phyloP scores from a whole-genome alignment of 2,797 vertebrate genomes.

The Morus bassanus region DNA sequence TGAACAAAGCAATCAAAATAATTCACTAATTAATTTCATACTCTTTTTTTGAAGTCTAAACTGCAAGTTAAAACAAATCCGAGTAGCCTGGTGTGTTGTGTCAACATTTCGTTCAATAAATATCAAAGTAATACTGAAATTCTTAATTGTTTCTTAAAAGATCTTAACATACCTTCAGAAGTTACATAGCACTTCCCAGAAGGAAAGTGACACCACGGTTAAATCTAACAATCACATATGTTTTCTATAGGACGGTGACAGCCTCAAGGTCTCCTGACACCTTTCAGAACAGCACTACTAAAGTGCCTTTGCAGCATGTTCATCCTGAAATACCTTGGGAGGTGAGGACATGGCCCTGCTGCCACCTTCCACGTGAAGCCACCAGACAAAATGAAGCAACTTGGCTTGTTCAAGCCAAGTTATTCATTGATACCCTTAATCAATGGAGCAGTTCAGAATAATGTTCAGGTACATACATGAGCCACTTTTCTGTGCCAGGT shows the following conservation, averaged over 20 bases:
- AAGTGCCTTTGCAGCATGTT: accelerated
- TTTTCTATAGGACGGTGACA: neutral
- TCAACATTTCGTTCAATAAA: neutral
- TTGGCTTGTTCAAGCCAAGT: neutral
- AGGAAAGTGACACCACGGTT: accelerated
- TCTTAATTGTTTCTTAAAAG: neutral
- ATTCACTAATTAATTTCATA: conserved; percentile 43
- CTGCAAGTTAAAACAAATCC: neutral
- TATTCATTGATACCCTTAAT: neutral
- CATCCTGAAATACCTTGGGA: neutral
- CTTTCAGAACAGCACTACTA: neutral
- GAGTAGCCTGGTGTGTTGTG: neutral
- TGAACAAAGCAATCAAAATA: conserved; percentile 49
- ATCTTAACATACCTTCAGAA: neutral
- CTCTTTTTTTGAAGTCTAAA: neutral
- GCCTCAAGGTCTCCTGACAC: neutral
- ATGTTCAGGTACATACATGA: accelerated
- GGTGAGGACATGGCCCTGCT: accelerated
- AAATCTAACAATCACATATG: accelerated
- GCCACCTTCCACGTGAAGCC: neutral
- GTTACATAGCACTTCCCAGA: neutral
- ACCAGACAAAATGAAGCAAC: accelerated
- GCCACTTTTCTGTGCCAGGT: neutral
- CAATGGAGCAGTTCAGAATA: accelerated
- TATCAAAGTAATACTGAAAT: neutral